Base-by-base conservation (phyloP, 2,888 invertebrate genomes). In the Sepioteuthis lessoniana region DNA sequence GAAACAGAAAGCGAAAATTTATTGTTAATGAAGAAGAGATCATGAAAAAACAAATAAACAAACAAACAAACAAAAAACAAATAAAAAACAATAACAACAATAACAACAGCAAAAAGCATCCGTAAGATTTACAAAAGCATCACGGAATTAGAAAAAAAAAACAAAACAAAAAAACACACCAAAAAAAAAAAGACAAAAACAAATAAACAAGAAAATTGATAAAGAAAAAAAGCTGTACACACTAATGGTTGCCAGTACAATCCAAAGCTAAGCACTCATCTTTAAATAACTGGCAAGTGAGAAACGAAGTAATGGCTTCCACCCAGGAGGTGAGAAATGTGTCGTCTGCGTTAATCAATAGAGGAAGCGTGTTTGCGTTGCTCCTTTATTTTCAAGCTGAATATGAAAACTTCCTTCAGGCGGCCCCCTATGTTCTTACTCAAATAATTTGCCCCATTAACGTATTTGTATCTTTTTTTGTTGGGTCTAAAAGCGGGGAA, bases 301-400 rank as follows among this genome's bases (percentile, higher is more conserved):
- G 28, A 91, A 91, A 91, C 42, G 91, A 91, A 91, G 46, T 91
- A 91, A 91, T 91, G 91, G 91, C 91, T 91, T 91, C 91, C 46
- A 37, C 91, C 91, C 91, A 91, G 91, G 91, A 91, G 91, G 91
- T 91, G 91, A 91, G 91, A 91, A 42, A 91, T 38, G 42, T 91
- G 91, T 91, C 91, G 91, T 91, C 91, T 37, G 38, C n/a, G 13
- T 91, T 91, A 38, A 91, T 91, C 91, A 91, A 38, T 91, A 38
- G 46, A 42, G 42, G 38, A 91, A 46, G 91, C 91, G 38, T 42
- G 46, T 42, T 38, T 28, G 28, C 38, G 38, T 31, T 42, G 38
- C 28, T 46, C 38, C 38, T 42, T 46, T 91, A 42, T 91, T 76
- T 76, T 76, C n/a, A n/a, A n/a, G 76, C 76, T 76, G 76, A 76